Evolutionary conservation across 2,888 invertebrate species (phyloP), one percentile per base, ranked within the genome.

Genomic region (Pyralis farinalis): DNA sequence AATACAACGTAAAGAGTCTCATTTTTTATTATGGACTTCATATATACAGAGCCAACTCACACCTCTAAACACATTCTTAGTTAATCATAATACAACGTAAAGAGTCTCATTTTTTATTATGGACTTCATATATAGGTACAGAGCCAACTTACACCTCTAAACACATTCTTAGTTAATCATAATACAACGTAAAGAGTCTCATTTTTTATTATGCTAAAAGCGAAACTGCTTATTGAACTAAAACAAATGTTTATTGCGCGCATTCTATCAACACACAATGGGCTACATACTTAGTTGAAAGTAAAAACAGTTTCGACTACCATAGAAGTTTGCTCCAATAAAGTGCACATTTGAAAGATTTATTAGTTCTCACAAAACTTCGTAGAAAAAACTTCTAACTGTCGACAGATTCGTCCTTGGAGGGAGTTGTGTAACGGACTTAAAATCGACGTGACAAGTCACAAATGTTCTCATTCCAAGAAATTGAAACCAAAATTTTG

Each of bases 401-500:
- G 87, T 85, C 69, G 69, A 65, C 69, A 63, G 62, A 61, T 59
- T 58, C 56, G 55, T 46, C 55, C 51, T 42, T 42, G 47, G 46
- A 62, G 54, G 58, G 55, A 37, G 57, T 74, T 73, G 71, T 71
- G 67, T 85, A 87, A 86, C 86, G 87, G 86, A 59, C 67, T 58
- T 63, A 64, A 73, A 62, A 66, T 64, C 49, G 56, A 60, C 60
- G 64, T 58, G 73, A 72, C 74, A 76, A 70, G 53, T 63, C 56
- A 77, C 77, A 73, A 82, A 78, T 63, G 64, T 54, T 53, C 34
- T 58, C 54, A 53, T 87, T 87, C 87, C 65, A 46, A 78, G 87
- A 88, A 86, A 72, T 63, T 51, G 71, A 82, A 86, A 87, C 87
- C 86, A 77, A 87, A 76, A 85, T 86, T 84, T 85, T 83, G 76